Evolutionary conservation across 2,888 invertebrate genomes (phyloP).

Genomic region (Merodon equestris): DNA sequence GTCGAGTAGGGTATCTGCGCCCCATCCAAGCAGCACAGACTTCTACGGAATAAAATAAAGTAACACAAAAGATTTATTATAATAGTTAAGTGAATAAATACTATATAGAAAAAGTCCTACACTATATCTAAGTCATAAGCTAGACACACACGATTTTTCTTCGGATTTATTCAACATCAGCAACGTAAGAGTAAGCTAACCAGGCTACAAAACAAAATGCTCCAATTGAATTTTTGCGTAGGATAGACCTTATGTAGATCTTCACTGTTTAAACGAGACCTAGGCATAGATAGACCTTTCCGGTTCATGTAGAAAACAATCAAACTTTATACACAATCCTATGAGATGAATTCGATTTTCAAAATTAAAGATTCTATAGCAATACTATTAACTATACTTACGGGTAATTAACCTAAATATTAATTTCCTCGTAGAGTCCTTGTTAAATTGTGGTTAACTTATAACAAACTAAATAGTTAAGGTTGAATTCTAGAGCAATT

Average conservation of each 20-base stretch:
- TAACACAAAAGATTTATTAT: slow-evolving; percentile 12
- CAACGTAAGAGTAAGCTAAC: no score
- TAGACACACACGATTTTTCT: no score
- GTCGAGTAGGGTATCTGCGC: slow-evolving; percentile 71
- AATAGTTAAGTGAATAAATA: no score
- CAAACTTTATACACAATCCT: slow-evolving; percentile 56
- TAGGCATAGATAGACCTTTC: not conserved
- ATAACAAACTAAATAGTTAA: slow-evolving; percentile 14
- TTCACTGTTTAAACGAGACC: slow-evolving; percentile 21
- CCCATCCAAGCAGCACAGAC: slow-evolving; percentile 33
- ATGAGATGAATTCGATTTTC: slow-evolving; percentile 46
- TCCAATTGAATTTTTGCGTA: slow-evolving; percentile 2
- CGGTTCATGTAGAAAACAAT: slow-evolving; percentile 24
- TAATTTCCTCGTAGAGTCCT: no score
- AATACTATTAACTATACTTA: slow-evolving; percentile 40
- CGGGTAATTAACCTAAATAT: no score
- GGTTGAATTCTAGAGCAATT: slow-evolving; percentile 52
- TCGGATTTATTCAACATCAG: no score
- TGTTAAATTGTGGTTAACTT: slow-evolving; percentile 12
- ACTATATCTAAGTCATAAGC: slow-evolving; percentile 54
- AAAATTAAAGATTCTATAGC: slow-evolving; percentile 55
- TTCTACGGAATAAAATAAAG: slow-evolving; percentile 27
- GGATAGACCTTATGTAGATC: slow-evolving; percentile 10
- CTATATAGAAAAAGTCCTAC: no score
- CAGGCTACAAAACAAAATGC: no score